phyloP scores from a whole-genome alignment of 2,113 vertebrate genomes.

The Gadus chalcogrammus region DNA sequence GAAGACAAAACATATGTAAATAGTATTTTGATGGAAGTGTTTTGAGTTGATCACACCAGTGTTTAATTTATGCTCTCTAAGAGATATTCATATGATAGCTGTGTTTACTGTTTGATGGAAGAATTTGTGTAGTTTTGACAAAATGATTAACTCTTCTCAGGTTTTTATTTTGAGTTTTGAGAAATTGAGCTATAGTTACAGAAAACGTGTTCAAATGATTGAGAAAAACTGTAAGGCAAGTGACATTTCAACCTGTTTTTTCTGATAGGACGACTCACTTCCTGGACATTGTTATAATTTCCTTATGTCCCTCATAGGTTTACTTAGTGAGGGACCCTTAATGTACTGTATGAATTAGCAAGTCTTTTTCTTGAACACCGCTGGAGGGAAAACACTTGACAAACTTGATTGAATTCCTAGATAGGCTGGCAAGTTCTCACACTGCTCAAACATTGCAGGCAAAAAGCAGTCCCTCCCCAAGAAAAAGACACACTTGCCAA shows the following conservation, averaged over 20 bases:
- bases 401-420: conserved; percentile 36
- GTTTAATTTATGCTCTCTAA: too few species aligned
- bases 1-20: too few species aligned
- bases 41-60: too few species aligned
- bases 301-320: conserved; percentile 41
- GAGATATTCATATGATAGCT: too few species aligned
- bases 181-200: background rate
- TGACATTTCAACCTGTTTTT: conserved; percentile 29
- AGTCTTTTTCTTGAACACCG: conserved; percentile 35
- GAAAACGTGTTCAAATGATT: too few species aligned
- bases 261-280: conserved; percentile 53
- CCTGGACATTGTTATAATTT: conserved; percentile 69
- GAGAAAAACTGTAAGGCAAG: conserved; percentile 12
- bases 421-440: conserved; percentile 62
- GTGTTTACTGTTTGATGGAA: too few species aligned
- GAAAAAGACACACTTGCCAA: conserved; percentile 43
- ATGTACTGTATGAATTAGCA: conserved; percentile 31
- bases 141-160: too few species aligned
- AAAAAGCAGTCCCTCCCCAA: conserved; percentile 33
- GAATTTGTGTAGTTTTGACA: too few species aligned
- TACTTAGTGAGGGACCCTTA: conserved; percentile 14
- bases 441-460: conserved; percentile 33
- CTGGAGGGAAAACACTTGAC: conserved; percentile 21
- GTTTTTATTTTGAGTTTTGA: too few species aligned
- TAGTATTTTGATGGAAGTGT: too few species aligned